Conservation (phyloP, 2,888 invertebrate genomes). For the Standfussiana lucernea region DNA sequence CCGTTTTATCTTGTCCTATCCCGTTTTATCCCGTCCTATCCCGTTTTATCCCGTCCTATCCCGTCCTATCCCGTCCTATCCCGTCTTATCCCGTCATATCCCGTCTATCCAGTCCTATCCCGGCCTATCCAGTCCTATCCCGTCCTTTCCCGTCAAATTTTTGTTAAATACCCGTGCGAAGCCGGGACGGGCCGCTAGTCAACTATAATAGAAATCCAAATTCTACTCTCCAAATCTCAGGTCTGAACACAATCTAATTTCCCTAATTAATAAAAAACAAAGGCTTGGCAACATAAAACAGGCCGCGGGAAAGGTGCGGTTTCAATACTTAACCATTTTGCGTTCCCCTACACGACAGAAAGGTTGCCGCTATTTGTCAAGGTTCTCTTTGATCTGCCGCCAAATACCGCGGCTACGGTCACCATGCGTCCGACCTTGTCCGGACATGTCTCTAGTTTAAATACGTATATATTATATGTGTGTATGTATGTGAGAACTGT, state of each 20-base stretch:
- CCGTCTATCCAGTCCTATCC: too few relatives aligned
- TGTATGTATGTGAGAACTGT: too few relatives aligned
- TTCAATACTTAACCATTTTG: slow-evolving; percentile 57
- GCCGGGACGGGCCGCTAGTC: too few relatives aligned
- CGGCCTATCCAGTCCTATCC: too few relatives aligned
- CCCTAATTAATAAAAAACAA: slow-evolving; percentile 53
- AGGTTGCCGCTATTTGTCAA: slow-evolving; percentile 59
- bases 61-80: too few relatives aligned
- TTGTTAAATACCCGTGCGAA: too few relatives aligned
- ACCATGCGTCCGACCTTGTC: slow-evolving; percentile 27
- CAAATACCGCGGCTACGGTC: slow-evolving; percentile 58
- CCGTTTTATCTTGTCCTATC: too few relatives aligned
- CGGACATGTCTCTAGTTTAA: slow-evolving; percentile 17
- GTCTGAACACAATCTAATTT: slow-evolving; percentile 2
- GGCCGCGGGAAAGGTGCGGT: slow-evolving; percentile 52
- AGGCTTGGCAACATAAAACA: slow-evolving; percentile 31
- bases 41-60: too few relatives aligned
- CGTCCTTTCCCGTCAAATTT: too few relatives aligned
- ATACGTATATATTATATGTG: too few relatives aligned
- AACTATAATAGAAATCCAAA: background rate
- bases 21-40: too few relatives aligned
- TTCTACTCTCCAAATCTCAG: background rate
- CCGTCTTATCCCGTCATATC: too few relatives aligned
- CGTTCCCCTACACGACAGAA: slow-evolving; percentile 41
- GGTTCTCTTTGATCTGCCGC: slow-evolving; percentile 66